These are phyloP conservation scores for Synanceia verrucosa DNA, from an alignment of 2,797 vertebrate species.

Conservation along the genomic window DNA sequence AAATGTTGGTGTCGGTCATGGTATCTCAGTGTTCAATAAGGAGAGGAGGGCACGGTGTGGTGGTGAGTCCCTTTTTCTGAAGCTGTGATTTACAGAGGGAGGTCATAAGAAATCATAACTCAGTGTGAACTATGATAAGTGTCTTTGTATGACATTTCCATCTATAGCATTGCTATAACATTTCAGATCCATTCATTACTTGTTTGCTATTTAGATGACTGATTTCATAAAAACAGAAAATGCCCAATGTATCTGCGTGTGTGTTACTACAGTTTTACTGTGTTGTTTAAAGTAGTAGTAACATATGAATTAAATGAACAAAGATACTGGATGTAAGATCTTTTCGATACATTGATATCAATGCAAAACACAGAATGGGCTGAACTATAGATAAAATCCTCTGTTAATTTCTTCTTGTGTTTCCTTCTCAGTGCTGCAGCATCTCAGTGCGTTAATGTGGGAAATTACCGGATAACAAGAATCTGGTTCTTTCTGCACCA, in stretches of 20 bases:
- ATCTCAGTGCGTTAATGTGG: slow-evolving; percentile 10
- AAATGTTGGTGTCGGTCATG: slow-evolving; percentile 44
- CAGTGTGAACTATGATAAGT: not conserved
- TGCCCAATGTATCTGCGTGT: too few relatives aligned
- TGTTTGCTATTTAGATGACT: too few relatives aligned
- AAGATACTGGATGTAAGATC: not conserved
- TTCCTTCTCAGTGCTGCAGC: not conserved
- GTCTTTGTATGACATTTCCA: slow-evolving; percentile 11
- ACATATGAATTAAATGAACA: slow-evolving; percentile 1
- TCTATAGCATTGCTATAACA: not conserved
- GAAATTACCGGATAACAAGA: slow-evolving; percentile 15
- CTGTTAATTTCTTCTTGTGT: not conserved
- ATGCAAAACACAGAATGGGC: not conserved
- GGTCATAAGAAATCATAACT: slow-evolving; percentile 15
- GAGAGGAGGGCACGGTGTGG: slow-evolving; percentile 9
- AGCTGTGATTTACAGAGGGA: slow-evolving; percentile 23
- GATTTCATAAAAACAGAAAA: too few relatives aligned
- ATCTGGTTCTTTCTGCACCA: not conserved
- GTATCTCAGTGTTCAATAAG: slow-evolving; percentile 14
- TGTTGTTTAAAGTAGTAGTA: not conserved
- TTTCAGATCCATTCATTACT: too few relatives aligned
- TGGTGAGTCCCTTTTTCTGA: slow-evolving; percentile 19
- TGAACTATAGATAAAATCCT: not conserved
- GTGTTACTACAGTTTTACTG: not conserved
- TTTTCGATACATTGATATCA: slow-evolving; percentile 11